Percentiles rank a stretch among this genome's conserved stretches.
These are phyloP conservation scores for Cladopsammia gracilis DNA, from an alignment of 64 coral and sea anemone genomes.

Conservation along the genomic window DNA sequence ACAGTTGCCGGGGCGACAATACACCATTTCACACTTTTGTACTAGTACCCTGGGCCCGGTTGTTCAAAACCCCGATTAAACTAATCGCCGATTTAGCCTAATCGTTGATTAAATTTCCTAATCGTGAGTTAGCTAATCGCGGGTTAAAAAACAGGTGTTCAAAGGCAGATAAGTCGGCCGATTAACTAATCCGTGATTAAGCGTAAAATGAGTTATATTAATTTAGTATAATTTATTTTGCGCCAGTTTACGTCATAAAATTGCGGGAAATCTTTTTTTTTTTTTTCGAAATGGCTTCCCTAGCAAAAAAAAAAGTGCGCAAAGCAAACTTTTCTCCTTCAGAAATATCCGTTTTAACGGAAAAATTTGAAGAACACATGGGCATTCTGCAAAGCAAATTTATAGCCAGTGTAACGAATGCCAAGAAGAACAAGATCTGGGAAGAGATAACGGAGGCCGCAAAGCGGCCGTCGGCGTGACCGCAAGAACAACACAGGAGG, in stretches of 20 bases:
- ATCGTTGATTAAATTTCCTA: conserved; percentile 18
- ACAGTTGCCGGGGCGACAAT: too few relatives aligned
- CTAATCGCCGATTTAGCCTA: conserved; percentile 23
- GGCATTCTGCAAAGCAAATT: conserved; percentile 18
- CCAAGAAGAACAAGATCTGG: conserved; percentile 22
- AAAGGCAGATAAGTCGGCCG: background rate
- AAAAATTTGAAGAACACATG: conserved; percentile 20
- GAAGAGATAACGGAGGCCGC: background rate
- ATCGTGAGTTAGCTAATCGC: background rate
- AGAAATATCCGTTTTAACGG: conserved; percentile 9
- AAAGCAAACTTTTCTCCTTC: conserved; percentile 1
- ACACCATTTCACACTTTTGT: too few relatives aligned
- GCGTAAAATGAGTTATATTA: background rate
- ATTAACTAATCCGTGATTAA: background rate
- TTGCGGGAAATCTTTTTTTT: conserved; percentile 5
- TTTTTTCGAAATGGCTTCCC: conserved; percentile 9
- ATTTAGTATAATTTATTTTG: conserved; percentile 17
- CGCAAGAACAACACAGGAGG: too few relatives aligned
- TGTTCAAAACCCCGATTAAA: conserved; percentile 53
- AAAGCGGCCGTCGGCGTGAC: background rate
- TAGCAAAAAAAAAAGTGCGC: background rate
- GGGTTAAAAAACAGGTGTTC: background rate
- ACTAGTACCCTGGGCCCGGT: background rate
- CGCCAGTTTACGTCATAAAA: background rate
- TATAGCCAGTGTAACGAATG: background rate